Percentiles rank a stretch among this genome's conserved stretches.
Conservation (phyloP, 1,140 invertebrate genomes). For the Goniozus legneri region DNA sequence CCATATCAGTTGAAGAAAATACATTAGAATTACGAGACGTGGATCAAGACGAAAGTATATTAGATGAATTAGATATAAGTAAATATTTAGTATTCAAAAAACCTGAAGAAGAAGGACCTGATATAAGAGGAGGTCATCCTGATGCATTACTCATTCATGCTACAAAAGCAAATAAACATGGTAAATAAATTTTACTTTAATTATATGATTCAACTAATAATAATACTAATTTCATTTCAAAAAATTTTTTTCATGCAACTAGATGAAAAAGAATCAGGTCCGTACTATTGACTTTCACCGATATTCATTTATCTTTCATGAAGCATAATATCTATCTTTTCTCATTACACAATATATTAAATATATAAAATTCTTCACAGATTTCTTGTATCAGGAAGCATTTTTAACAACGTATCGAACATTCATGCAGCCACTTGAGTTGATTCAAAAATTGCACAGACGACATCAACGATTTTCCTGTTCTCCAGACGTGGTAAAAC, state of each 20-base stretch:
- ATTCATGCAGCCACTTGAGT: slow-evolving; percentile 83
- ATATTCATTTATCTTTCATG: background rate
- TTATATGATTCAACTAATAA: background rate
- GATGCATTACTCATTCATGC: slow-evolving; percentile 92
- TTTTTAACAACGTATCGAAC: slow-evolving; percentile 96
- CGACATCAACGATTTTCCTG: slow-evolving; percentile 82
- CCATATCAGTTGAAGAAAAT: slow-evolving; percentile 44
- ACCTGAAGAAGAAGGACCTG: slow-evolving; percentile 77
- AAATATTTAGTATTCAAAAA: slow-evolving; percentile 76
- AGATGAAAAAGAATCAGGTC: slow-evolving; percentile 60
- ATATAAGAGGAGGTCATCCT: slow-evolving; percentile 83
- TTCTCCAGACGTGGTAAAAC: slow-evolving; percentile 66
- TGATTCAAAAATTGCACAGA: slow-evolving; percentile 84
- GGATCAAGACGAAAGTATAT: slow-evolving; percentile 52
- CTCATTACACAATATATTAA: slow-evolving; percentile 4
- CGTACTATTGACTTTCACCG: slow-evolving; percentile 15
- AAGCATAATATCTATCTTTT: slow-evolving; percentile 19
- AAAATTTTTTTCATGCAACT: slow-evolving; percentile 28
- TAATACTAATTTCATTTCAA: slow-evolving; percentile 3
- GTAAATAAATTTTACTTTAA: slow-evolving; percentile 45
- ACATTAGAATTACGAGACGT: slow-evolving; percentile 46
- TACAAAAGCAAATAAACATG: slow-evolving; percentile 86
- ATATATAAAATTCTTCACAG: slow-evolving; percentile 54
- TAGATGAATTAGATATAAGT: slow-evolving; percentile 79
- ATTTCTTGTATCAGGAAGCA: slow-evolving; percentile 93